Evolutionary conservation across 2,888 invertebrate genomes (phyloP).

Genomic region (Euspilapteryx auroguttella): DNA sequence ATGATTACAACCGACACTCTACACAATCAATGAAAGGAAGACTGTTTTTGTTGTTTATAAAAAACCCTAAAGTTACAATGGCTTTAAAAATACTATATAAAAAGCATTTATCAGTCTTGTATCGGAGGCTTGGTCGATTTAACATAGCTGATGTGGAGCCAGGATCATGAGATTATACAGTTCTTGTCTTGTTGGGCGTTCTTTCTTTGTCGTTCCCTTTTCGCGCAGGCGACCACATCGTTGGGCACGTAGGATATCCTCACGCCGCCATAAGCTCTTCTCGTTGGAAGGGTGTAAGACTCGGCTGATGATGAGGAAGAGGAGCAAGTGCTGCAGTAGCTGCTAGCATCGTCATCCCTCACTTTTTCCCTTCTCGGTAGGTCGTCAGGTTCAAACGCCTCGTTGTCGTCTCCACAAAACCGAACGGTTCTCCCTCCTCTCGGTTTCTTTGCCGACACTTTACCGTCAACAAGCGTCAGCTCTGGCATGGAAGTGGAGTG

Average conservation of each 20-base stretch:
- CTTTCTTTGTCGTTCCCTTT: constrained; percentile 64
- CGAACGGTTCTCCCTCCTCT: constrained; percentile 43
- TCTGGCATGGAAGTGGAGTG: constrained; percentile 56
- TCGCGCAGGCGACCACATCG: constrained; percentile 83
- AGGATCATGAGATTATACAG: constrained; percentile 83
- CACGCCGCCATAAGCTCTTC: constrained; percentile 84
- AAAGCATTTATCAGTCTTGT: background rate
- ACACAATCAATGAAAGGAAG: constrained; percentile 15
- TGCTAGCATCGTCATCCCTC: constrained; percentile 69
- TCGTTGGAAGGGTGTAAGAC: constrained; percentile 82
- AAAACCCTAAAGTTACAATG: no score
- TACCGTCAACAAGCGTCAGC: constrained; percentile 50
- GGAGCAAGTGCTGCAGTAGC: constrained; percentile 87
- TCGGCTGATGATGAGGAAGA: constrained; percentile 88
- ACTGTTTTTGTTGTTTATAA: constrained; percentile 9
- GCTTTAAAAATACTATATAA: no score
- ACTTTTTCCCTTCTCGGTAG: constrained; percentile 26
- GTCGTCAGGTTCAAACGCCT: constrained; percentile 47
- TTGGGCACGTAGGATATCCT: constrained; percentile 92
- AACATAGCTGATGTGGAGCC: constrained; percentile 17
- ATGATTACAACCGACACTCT: no score
- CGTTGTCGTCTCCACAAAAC: constrained; percentile 49
- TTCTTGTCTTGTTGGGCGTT: constrained; percentile 75
- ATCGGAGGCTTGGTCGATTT: constrained; percentile 3
- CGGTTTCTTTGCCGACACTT: constrained; percentile 21